These are phyloP conservation scores for Hemiprocne comata DNA, from an alignment of 2,113 vertebrate species.

Conservation along the genomic window DNA sequence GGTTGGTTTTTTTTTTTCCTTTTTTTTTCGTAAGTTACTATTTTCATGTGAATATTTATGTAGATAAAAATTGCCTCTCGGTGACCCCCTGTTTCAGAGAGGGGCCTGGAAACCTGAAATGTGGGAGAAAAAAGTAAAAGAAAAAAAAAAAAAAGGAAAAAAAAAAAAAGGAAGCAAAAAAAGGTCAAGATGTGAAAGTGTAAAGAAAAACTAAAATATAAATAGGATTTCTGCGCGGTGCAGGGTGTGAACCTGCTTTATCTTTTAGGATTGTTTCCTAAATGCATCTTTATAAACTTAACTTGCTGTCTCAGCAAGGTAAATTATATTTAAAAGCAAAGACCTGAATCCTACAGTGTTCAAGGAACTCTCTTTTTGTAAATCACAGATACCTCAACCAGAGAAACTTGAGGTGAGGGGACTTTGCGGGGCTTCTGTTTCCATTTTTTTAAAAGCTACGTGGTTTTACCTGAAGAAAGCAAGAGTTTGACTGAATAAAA, in stretches of 20 bases:
- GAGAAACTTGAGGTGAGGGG: constrained; percentile 70
- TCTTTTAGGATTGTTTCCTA: constrained; percentile 87
- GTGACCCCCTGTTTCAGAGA: constrained; percentile 42
- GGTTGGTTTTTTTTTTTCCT: constrained; percentile 82
- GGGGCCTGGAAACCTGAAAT: constrained; percentile 71
- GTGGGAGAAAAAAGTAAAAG: constrained; percentile 60
- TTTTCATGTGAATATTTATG: constrained; percentile 90
- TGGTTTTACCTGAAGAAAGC: constrained; percentile 76
- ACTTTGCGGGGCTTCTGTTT: constrained; percentile 63
- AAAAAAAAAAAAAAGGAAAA: not conserved
- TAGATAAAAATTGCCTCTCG: constrained; percentile 82
- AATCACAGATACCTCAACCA: constrained; percentile 80
- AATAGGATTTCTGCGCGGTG: constrained; percentile 78
- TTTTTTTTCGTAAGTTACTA: constrained; percentile 97
- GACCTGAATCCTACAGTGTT: constrained; percentile 76
- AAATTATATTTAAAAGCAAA: constrained; percentile 82
- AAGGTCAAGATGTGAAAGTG: constrained; percentile 77
- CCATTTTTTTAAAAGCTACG: constrained; percentile 69
- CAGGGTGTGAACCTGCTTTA: constrained; percentile 81
- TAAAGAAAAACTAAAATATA: constrained; percentile 72
- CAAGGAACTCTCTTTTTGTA: constrained; percentile 82
- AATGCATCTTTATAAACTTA: constrained; percentile 83
- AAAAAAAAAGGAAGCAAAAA: constrained; percentile 8
- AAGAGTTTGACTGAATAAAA: constrained; percentile 65
- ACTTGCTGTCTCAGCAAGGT: constrained; percentile 84